A percentile compares a stretch with the other conserved stretches of the same genome.
These are phyloP conservation scores for Choloepus didactylus DNA, from an alignment of 2,797 vertebrate species.

Conservation along the genomic window DNA sequence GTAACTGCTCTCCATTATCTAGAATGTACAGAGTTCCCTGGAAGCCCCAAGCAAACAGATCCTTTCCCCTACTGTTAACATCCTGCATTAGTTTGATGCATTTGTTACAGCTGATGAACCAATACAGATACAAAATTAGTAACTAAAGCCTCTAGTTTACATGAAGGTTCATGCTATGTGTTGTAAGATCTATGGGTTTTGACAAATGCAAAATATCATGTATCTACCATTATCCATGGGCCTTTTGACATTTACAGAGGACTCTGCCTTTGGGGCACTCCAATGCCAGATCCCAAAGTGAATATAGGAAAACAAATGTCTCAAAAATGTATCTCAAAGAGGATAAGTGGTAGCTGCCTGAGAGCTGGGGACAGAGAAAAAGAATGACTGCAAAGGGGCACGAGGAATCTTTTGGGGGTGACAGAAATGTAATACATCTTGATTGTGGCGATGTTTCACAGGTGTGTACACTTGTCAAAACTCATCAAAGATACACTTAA, in stretches of 20 bases:
- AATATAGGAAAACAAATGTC: not conserved
- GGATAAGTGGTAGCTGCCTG: accelerated
- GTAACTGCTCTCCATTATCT: too few relatives aligned
- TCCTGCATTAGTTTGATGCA: too few relatives aligned
- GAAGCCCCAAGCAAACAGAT: too few relatives aligned
- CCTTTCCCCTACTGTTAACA: too few relatives aligned
- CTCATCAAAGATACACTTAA: not conserved
- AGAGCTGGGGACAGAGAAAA: not conserved
- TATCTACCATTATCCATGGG: not conserved
- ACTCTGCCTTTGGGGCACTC: not conserved
- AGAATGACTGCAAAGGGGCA: not conserved
- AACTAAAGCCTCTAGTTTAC: too few relatives aligned
- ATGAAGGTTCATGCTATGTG: too few relatives aligned
- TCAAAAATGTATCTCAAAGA: not conserved
- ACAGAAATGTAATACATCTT: not conserved
- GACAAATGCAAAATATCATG: too few relatives aligned
- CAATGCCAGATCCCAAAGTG: not conserved
- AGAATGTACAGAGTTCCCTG: too few relatives aligned
- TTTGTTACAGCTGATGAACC: too few relatives aligned
- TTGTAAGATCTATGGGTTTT: too few relatives aligned
- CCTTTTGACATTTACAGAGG: not conserved
- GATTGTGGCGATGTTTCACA: not conserved
- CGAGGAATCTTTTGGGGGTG: too few relatives aligned
- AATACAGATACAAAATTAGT: too few relatives aligned
- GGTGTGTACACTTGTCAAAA: not conserved